Evolutionary conservation across 2,888 invertebrate genomes (phyloP), one percentile per base, ranked within the genome.

Genomic region (Imbricaverruca yamaguchii): DNA sequence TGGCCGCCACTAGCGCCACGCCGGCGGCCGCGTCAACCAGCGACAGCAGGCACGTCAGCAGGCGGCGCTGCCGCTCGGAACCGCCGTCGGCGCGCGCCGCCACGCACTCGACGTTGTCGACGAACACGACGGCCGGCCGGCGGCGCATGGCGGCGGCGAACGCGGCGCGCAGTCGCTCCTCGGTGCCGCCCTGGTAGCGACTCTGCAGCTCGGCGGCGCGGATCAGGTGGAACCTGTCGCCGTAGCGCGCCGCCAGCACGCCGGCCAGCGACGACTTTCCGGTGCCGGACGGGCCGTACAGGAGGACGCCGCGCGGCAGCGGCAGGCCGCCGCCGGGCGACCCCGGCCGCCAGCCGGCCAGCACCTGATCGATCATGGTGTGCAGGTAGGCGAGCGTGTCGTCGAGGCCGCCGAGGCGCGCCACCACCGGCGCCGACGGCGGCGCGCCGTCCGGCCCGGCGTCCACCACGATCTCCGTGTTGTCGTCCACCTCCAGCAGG

Each of bases 1-100:
- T 93, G 2, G 93, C 93, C 0, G 93, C 94, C 63, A 97, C 86
- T 39, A 96, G 88, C 84, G 94, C 91, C 0, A 94, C 91, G 83
- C 88, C 74, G 80, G 65, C 63, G 56, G 65, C 39, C 3, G 53
- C 61, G 61, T 80, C 61, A 21, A 80, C 53, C 23, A 80, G 65
- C 53, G 65, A 56, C 10, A 53, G 7, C 61, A 80, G 11, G 23
- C 93, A 91, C 0, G 92, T 90, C 23, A 94, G 91, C 87, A 95
- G 91, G 86, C 95, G 95, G 69, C 94, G 87, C 12, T 92, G 92
- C 80, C 95, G 88, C 85, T 94, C 59, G 11, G 77, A 57, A 9
- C 61, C 69, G 23, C 53, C 59, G 23, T 74, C 78, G 39, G 53
- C 78, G 23, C 77, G 59, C 9, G 53, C 63, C 23, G 80, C 55